A percentile compares a stretch with the other conserved stretches of the same genome.
Conservation (phyloP, 2,113 vertebrate genomes). For the Pao palembangensis region DNA sequence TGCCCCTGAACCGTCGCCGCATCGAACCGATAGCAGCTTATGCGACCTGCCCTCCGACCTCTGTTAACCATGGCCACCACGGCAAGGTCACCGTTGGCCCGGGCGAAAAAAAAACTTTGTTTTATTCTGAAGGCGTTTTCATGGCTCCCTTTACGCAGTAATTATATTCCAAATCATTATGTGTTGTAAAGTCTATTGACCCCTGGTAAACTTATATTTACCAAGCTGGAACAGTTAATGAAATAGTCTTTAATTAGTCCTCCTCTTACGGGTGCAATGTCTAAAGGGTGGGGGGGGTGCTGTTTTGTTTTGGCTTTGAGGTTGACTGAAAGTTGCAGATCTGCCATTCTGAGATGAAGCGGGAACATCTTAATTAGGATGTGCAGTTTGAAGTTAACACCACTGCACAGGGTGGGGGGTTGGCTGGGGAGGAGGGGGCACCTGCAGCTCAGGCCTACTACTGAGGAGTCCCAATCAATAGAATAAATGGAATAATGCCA, state of each 20-base stretch:
- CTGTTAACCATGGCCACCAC: slow-evolving; percentile 42
- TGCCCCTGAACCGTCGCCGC: slow-evolving; percentile 46
- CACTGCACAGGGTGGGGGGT: not conserved
- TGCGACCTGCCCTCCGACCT: slow-evolving; percentile 52
- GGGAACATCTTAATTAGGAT: slow-evolving; percentile 74
- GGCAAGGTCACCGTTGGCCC: slow-evolving; percentile 22
- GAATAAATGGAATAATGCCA: slow-evolving; percentile 69
- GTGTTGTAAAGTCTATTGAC: slow-evolving; percentile 77
- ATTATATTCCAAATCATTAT: slow-evolving; percentile 77
- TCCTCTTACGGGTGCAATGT: slow-evolving; percentile 66
- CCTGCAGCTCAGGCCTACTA: slow-evolving; percentile 55
- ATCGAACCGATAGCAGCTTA: slow-evolving; percentile 51
- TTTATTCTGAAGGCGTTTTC: slow-evolving; percentile 61
- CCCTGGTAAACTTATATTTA: slow-evolving; percentile 80
- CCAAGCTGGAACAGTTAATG: slow-evolving; percentile 77
- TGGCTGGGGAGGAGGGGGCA: slow-evolving; percentile 15
- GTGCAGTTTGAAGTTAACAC: slow-evolving; percentile 27
- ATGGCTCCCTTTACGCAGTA: slow-evolving; percentile 67
- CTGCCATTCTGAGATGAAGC: slow-evolving; percentile 67
- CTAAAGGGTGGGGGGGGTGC: slow-evolving; percentile 51
- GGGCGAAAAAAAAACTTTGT: slow-evolving; percentile 65
- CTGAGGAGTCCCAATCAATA: slow-evolving; percentile 62
- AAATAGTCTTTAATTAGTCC: slow-evolving; percentile 78
- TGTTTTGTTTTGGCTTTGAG: slow-evolving; percentile 70
- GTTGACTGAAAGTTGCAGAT: slow-evolving; percentile 73